Evolutionary conservation across 2,113 vertebrate species (phyloP).

Genomic region (Buteo buteo): DNA sequence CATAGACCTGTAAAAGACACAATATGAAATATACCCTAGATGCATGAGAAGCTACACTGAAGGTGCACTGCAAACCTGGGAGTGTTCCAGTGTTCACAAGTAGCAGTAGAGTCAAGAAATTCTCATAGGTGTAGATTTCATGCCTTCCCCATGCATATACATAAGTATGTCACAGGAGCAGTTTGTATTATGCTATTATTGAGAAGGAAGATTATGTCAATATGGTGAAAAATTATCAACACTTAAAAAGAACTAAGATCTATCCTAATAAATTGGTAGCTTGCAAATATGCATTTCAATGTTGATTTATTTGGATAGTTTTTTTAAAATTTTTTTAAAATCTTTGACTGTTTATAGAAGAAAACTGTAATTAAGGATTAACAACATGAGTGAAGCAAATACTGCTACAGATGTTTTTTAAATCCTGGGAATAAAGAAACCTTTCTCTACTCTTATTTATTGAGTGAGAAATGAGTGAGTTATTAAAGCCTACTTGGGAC

Average conservation of each 20-base stretch:
- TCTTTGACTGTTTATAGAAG: constrained; percentile 3
- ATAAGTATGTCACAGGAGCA: neutral
- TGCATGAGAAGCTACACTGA: neutral
- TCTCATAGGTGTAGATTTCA: neutral
- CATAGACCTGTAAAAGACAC: neutral
- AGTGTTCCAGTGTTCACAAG: neutral
- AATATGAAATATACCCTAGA: neutral
- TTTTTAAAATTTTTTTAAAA: neutral
- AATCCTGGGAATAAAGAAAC: neutral
- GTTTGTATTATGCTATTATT: neutral
- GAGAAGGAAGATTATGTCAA: neutral
- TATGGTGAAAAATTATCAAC: neutral
- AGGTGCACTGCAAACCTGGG: neutral
- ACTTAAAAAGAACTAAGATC: neutral
- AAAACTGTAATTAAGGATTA: constrained; percentile 19
- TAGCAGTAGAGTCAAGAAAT: neutral
- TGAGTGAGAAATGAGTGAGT: constrained; percentile 44
- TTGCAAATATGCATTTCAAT: neutral
- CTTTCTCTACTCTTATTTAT: neutral
- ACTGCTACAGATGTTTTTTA: constrained; percentile 8
- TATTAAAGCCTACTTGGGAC: neutral
- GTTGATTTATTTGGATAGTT: neutral
- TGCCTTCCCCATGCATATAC: neutral
- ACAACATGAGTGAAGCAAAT: neutral
- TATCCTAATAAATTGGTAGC: neutral